These are phyloP conservation scores for Neocrepidodera transversa DNA, from an alignment of 2,888 invertebrate genomes.

Conservation along the genomic window DNA sequence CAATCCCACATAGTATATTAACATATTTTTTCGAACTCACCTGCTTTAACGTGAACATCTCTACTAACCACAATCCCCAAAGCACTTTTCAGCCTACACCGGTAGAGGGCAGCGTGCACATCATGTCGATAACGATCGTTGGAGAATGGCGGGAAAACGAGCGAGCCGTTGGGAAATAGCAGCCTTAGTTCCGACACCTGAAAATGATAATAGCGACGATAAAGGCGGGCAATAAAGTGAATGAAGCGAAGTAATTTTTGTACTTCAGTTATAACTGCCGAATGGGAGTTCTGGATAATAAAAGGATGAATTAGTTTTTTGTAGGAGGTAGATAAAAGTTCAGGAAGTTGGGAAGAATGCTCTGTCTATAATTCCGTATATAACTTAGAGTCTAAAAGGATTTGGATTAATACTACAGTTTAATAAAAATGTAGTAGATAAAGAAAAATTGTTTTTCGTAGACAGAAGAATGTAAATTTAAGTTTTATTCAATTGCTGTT, in stretches of 20 bases:
- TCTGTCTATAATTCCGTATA: background rate
- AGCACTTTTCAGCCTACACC: conserved; percentile 72
- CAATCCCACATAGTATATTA: background rate
- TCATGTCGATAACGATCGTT: conserved; percentile 82
- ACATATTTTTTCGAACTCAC: conserved; percentile 64
- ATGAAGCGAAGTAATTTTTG: conserved; percentile 18
- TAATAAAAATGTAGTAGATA: too few relatives aligned
- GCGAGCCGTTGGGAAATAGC: conserved; percentile 81
- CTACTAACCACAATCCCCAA: conserved; percentile 83
- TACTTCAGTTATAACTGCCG: conserved; percentile 19
- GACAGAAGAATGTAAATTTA: too few relatives aligned
- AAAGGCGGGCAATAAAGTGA: conserved; percentile 16
- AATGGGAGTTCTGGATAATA: conserved; percentile 13
- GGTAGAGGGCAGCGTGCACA: conserved; percentile 84
- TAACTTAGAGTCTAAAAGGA: background rate
- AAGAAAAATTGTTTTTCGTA: too few relatives aligned
- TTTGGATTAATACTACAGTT: too few relatives aligned
- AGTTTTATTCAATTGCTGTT: too few relatives aligned
- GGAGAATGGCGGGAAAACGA: conserved; percentile 85
- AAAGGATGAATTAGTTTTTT: conserved; percentile 11
- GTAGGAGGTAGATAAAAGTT: conserved; percentile 4
- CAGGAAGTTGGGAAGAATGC: background rate
- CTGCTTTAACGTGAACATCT: conserved; percentile 87
- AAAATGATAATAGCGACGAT: conserved; percentile 30
- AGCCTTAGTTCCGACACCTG: conserved; percentile 76